Base-by-base conservation (phyloP, 1,140 invertebrate species). In the Magallana angulata region DNA sequence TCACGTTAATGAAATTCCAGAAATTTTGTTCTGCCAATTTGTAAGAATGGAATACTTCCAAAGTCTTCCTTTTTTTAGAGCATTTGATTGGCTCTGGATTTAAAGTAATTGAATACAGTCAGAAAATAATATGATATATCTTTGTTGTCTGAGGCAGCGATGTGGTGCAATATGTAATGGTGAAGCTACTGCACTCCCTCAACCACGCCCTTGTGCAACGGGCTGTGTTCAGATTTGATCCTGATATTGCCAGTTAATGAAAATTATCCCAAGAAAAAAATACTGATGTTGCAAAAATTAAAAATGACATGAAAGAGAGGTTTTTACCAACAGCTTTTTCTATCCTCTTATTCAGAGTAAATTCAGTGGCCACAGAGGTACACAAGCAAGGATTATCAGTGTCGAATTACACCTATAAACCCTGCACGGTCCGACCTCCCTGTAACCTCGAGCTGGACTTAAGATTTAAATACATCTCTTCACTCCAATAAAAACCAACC, bases 381-480 rank as follows among this genome's bases (percentile, higher is more conserved):
- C 24, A 76, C 36, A 76, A 76, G 68, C 36, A 48, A 76, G 68
- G 68, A 76, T 76, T 76, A 76, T 76, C 18, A 76, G 68, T 76
- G 68, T 76, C 68, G 36, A 76, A 30, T 76, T 76, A 76, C 68
- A 76, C 24, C 24, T 30, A 76, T 76, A 76, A 76, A 76, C 68
- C 68, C 68, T 30, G 68, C 68, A 76, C 68, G 11, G 68, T 11
- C 14, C 68, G 68, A 76, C 68, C 68, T 76, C 24, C 68, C 24
- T 36, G 36, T 76, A 30, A 76, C 68, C 68, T 30, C 68, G 4
- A 76, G 68, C 24, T 76, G 68, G 68, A 76, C 68, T 30, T 76
- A 36, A 76, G 68, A 76, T 76, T 76, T 76, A 76, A 76, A 76
- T 76, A 18, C 68, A 76, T 18, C 68, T 76, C 68, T 76, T 76